A percentile compares a stretch with the other conserved stretches of the same genome.
Evolutionary conservation across 2,797 vertebrate species (phyloP).

Genomic region (Antennarius maculatus): DNA sequence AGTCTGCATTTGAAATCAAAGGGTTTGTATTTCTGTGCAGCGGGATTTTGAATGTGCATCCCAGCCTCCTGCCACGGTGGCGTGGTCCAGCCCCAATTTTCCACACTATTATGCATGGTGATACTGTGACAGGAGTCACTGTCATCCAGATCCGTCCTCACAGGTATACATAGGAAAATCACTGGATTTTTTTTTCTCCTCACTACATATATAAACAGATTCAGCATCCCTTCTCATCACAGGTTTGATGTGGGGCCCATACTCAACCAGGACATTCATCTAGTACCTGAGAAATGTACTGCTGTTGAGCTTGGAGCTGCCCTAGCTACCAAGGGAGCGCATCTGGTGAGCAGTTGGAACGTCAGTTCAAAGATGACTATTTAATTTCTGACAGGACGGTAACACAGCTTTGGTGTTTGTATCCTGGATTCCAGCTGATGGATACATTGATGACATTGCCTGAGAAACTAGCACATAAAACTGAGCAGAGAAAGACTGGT

Average conservation of each 20-base stretch:
- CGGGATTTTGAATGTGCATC: constrained; percentile 92
- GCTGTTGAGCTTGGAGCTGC: constrained; percentile 84
- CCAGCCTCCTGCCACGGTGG: constrained; percentile 94
- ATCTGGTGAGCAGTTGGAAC: constrained; percentile 81
- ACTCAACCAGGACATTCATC: constrained; percentile 84
- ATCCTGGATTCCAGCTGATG: constrained; percentile 82
- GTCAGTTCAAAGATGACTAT: background rate
- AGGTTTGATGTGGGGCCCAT: constrained; percentile 96
- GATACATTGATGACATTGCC: constrained; percentile 87
- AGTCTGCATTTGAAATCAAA: too few relatives aligned
- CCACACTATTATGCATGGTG: constrained; percentile 90
- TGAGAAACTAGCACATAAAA: constrained; percentile 81
- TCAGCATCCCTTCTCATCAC: constrained; percentile 20
- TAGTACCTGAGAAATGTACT: constrained; percentile 84
- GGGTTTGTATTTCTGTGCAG: constrained; percentile 68
- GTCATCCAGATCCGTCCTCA: constrained; percentile 93
- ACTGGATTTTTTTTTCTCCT: too few relatives aligned
- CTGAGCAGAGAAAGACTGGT: constrained; percentile 85
- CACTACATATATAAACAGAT: background rate
- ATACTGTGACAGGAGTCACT: constrained; percentile 88
- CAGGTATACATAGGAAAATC: constrained; percentile 73
- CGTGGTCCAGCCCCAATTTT: constrained; percentile 91
- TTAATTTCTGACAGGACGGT: background rate
- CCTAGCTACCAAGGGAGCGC: constrained; percentile 84
- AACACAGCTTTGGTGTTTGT: background rate